A percentile compares a stretch with the other conserved stretches of the same genome.
Conservation (phyloP, 2,888 invertebrate genomes). For the Tricholauxania praeusta region DNA sequence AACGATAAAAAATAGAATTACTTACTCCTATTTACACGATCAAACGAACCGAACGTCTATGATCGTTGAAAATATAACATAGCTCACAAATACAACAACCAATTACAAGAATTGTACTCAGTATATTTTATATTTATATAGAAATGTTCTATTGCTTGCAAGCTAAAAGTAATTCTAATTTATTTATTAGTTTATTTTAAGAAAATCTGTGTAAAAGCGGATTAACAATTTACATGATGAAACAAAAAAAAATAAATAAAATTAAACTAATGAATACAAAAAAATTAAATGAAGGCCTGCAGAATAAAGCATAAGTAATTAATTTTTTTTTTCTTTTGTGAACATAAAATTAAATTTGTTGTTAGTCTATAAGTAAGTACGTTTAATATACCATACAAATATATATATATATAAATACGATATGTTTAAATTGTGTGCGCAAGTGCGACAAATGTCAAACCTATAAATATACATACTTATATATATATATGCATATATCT, state of each 20-base stretch:
- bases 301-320: conserved; percentile 21
- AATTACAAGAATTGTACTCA: conserved; percentile 22
- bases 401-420: conserved; percentile 11
- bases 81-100: not conserved
- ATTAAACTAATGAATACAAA: not conserved
- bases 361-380: conserved; percentile 14
- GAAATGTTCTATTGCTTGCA: conserved; percentile 15
- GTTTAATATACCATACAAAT: conserved; percentile 20
- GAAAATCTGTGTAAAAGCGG: too few species aligned
- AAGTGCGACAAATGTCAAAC: conserved; percentile 5
- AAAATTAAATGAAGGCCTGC: conserved; percentile 4
- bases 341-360: conserved; percentile 28
- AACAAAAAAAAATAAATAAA: not conserved
- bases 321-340: conserved; percentile 14
- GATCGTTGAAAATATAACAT: not conserved
- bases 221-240: not conserved
- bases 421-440: conserved; percentile 28
- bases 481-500: conserved; percentile 1
- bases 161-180: conserved; percentile 12
- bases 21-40: not conserved
- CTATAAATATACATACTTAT: conserved; percentile 5
- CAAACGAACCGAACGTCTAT: conserved; percentile 3
- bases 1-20: conserved; percentile 20
- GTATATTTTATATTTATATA: conserved; percentile 28
- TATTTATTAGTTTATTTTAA: not conserved